phyloP scores from a whole-genome alignment of 2,113 vertebrate genomes.

The Pelecanoides urinatrix region DNA sequence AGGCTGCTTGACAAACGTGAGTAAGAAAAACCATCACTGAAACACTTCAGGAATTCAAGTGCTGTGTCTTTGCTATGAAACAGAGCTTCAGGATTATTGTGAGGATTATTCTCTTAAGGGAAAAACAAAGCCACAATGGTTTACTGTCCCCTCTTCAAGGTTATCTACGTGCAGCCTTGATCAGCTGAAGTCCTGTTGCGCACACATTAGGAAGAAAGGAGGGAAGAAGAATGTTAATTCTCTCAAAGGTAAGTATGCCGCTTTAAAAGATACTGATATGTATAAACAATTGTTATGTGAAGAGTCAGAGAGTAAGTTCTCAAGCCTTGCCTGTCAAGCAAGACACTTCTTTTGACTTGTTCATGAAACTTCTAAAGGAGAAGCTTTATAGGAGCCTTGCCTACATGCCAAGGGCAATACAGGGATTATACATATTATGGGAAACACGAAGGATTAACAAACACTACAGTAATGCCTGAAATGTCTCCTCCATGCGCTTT shows the following conservation, averaged over 20 bases:
- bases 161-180: background rate
- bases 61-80: background rate
- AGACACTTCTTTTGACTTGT: background rate
- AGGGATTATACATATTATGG: constrained; percentile 12
- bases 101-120: background rate
- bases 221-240: background rate
- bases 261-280: background rate
- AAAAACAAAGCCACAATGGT: background rate
- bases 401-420: background rate
- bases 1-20: background rate
- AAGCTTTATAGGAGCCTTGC: background rate
- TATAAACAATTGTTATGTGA: background rate
- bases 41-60: background rate
- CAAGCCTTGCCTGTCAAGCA: background rate
- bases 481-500: background rate
- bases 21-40: background rate
- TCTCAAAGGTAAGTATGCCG: background rate
- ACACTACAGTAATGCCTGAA: background rate
- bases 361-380: background rate
- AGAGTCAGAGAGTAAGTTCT: background rate
- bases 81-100: background rate
- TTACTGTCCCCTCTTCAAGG: background rate
- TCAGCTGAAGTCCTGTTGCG: background rate
- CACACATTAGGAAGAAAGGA: background rate
- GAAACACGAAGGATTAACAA: background rate